Evolutionary conservation across 2,888 invertebrate genomes (phyloP), one percentile per base, ranked within the genome.

Genomic region (Fissipunctia ypsillon): DNA sequence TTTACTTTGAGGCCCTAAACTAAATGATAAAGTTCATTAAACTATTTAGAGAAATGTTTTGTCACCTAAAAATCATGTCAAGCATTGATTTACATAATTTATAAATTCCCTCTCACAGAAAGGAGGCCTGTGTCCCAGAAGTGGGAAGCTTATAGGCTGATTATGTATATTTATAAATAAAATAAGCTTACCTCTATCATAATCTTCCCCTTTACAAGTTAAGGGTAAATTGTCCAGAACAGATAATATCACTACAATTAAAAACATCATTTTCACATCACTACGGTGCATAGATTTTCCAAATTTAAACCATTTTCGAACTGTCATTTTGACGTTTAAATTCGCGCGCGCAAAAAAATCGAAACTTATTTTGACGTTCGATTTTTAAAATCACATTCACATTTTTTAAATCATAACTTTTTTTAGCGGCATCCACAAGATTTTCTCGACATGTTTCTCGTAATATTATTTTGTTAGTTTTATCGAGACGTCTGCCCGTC

Each of bases 311-410:
- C 95, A 95, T 93, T 91, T 92, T 87, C 90, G 89, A 93, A 92
- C 92, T 93, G 95, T 95, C 96, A 96, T 96, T 89, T 91, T 95
- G 94, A 93, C 90, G 89, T 90, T 87, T 86, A 68, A 79, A 85
- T 89, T 90, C 88, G 91, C 94, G 93, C 94, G 93, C 89, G 88
- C 90, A 89, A 84, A 74, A 85, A 87, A 84, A 71, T 80, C 67
- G 71, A 84, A 85, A 77, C 69, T 78, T 73, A 70, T 80, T 72
- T 78, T 82, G 73, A 80, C 78, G 76, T 82, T 87, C 80, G 71
- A 78, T 78, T 88, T 88, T 81, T 79, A 77, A n/a, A 84, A 66
- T 79, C 86, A 85, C 83, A 88, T 88, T 90, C 91, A 92, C 94
- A 94, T 93, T 89, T 91, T 87, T 89, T 89, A 76, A 66, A 59